Percentiles rank a stretch among this genome's conserved stretches.
These are phyloP conservation scores for Heliothis virescens DNA, from an alignment of 1,140 invertebrate genomes.

Conservation along the genomic window DNA sequence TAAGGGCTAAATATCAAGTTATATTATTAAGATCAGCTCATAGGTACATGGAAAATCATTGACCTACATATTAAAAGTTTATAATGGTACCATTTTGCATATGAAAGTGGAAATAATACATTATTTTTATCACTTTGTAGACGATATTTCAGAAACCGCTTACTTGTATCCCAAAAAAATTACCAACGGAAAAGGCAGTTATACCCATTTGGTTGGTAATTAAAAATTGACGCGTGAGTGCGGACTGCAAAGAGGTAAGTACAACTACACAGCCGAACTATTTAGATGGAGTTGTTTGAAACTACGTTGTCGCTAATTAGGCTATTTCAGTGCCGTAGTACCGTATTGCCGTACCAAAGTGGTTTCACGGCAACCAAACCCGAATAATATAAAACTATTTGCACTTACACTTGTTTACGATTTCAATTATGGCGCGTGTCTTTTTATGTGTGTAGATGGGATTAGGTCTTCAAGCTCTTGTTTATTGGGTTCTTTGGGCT, in stretches of 20 bases:
- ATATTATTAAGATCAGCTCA: no score
- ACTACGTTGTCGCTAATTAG: constrained; percentile 54
- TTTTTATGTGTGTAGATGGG: background rate
- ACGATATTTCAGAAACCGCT: background rate
- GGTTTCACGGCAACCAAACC: constrained; percentile 25
- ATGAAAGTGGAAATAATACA: no score
- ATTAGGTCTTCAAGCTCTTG: background rate
- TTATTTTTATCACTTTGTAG: no score
- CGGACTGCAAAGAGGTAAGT: constrained; percentile 21
- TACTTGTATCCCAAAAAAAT: background rate
- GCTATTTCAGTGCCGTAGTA: constrained; percentile 20
- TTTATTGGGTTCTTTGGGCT: background rate
- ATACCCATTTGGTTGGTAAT: constrained; percentile 40
- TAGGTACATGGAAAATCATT: no score
- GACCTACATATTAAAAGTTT: no score
- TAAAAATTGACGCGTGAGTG: constrained; percentile 56
- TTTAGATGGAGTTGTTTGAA: constrained; percentile 58
- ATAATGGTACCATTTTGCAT: no score
- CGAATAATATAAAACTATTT: constrained; percentile 5
- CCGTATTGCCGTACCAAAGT: constrained; percentile 18
- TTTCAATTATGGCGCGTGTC: constrained; percentile 16
- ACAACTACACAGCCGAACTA: constrained; percentile 43
- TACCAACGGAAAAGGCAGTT: background rate
- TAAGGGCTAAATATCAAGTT: no score
- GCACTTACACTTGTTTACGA: constrained; percentile 22